phyloP scores from a whole-genome alignment of 2,888 invertebrate species.

The Scaptomyza polygonia region DNA sequence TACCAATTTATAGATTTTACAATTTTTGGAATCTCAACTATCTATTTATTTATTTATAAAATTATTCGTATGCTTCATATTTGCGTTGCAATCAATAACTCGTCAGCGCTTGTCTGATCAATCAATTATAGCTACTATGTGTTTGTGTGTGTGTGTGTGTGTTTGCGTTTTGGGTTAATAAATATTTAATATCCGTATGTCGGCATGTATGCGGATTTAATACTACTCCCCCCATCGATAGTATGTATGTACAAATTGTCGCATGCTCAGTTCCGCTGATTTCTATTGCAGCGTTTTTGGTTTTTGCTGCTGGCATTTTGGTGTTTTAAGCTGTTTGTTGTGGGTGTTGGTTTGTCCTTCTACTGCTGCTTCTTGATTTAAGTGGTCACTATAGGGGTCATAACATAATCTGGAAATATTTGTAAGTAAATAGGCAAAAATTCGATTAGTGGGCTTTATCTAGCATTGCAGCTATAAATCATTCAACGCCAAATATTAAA shows the following conservation, averaged over 20 bases:
- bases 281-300: slow-evolving; percentile 52
- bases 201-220: slow-evolving; percentile 28
- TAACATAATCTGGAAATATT: slow-evolving; percentile 69
- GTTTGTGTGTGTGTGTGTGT: slow-evolving; percentile 5
- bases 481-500: slow-evolving; percentile 26
- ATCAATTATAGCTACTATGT: slow-evolving; percentile 45
- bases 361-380: slow-evolving; percentile 33
- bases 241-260: slow-evolving; percentile 70
- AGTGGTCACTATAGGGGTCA: slow-evolving; percentile 62
- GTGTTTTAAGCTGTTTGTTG: slow-evolving; percentile 31
- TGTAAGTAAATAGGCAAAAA: slow-evolving; percentile 61
- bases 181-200: slow-evolving; percentile 30
- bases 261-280: slow-evolving; percentile 63
- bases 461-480: slow-evolving; percentile 43
- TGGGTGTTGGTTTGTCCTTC: slow-evolving; percentile 5
- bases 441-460: slow-evolving; percentile 64
- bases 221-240: slow-evolving; percentile 40
- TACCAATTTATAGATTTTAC: slow-evolving; percentile 63
- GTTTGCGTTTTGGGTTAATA: slow-evolving; percentile 10
- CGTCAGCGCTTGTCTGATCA: slow-evolving; percentile 42
- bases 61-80: slow-evolving; percentile 34
- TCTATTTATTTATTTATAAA: slow-evolving; percentile 49
- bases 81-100: slow-evolving; percentile 52
- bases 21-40: slow-evolving; percentile 58
- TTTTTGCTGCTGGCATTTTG: slow-evolving; percentile 37